Conservation (phyloP, 2,888 invertebrate species). For the Napeogenes inachia region DNA sequence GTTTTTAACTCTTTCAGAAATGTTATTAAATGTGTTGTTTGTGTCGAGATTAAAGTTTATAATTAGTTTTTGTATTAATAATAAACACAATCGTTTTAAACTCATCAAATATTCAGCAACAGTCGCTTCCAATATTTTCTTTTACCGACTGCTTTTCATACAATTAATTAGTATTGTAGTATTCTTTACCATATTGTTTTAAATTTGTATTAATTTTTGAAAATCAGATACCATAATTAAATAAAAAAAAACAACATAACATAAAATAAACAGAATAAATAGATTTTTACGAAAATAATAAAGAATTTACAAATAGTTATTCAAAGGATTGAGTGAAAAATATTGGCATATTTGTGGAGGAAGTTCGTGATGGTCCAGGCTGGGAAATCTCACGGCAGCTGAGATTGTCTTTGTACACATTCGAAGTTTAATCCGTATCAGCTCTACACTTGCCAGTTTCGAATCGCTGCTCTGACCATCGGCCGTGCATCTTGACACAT, state of each 20-base stretch:
- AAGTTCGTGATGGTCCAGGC: conserved; percentile 39
- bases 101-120: no score
- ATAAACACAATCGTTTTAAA: no score
- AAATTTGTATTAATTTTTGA: no score
- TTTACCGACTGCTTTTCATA: no score
- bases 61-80: conserved; percentile 4
- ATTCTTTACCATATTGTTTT: no score
- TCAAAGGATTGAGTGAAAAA: background rate
- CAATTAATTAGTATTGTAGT: no score
- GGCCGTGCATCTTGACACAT: conserved; percentile 35
- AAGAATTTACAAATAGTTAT: no score
- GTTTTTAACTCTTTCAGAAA: conserved; percentile 8
- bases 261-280: no score
- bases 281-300: no score
- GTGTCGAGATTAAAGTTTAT: background rate
- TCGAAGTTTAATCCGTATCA: conserved; percentile 71
- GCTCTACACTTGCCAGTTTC: conserved; percentile 39
- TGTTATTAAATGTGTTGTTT: conserved; percentile 1
- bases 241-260: no score
- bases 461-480: conserved; percentile 39
- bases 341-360: conserved; percentile 2
- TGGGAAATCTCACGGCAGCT: conserved; percentile 38
- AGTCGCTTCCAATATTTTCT: no score
- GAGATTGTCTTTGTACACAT: conserved; percentile 56
- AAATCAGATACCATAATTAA: no score